phyloP scores from a whole-genome alignment of 1,140 invertebrate genomes.

The Amphibalanus amphitrite region DNA sequence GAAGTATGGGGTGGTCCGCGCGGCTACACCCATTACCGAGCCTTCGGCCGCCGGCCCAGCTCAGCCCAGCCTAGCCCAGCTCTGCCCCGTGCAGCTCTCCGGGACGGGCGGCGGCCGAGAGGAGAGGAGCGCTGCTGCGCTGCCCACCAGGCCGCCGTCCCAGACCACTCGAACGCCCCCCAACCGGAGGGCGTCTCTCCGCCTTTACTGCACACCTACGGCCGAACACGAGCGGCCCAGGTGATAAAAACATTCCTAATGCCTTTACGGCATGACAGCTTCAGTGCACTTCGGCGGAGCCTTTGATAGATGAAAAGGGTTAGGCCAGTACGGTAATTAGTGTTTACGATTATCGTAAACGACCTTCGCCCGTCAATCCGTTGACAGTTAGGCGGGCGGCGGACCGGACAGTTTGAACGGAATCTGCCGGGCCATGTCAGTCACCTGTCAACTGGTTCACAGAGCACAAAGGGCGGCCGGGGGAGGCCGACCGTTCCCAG shows the following conservation, averaged over 20 bases:
- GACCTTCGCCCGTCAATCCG: not conserved
- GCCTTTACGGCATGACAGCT: not conserved
- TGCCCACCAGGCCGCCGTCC: too few relatives aligned
- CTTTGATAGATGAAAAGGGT: not conserved
- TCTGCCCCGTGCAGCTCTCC: too few relatives aligned
- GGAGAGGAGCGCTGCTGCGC: too few relatives aligned
- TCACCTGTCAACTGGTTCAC: not conserved
- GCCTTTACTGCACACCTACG: not conserved
- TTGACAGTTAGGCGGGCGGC: not conserved
- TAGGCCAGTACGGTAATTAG: not conserved
- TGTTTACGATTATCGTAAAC: slow-evolving; percentile 5
- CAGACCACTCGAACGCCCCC: too few relatives aligned
- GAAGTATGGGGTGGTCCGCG: too few relatives aligned
- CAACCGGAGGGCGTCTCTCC: not conserved
- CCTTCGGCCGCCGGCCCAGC: not conserved
- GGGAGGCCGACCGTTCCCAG: too few relatives aligned
- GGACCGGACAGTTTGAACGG: not conserved
- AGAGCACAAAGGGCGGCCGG: not conserved
- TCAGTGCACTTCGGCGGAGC: not conserved
- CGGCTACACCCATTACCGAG: too few relatives aligned
- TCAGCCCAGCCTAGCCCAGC: not conserved
- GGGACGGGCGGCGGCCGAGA: too few relatives aligned
- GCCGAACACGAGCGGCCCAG: not conserved
- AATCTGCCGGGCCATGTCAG: not conserved
- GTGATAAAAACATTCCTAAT: not conserved